Evolutionary conservation across 2,888 invertebrate species (phyloP), one percentile per base, ranked within the genome.

Genomic region (Sarcophaga variegata): DNA sequence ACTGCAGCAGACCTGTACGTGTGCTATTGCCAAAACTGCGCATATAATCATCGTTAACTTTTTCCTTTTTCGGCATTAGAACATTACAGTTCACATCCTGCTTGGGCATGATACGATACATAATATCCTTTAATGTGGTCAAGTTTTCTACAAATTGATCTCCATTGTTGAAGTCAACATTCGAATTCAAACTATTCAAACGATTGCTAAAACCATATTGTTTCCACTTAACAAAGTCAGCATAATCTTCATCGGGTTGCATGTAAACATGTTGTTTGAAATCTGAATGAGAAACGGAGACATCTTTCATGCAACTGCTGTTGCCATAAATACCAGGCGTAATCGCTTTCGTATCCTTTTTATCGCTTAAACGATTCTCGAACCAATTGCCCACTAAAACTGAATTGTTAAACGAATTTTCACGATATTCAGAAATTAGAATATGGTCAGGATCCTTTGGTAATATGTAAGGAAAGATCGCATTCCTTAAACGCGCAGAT

Each of bases 321-420:
- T 84, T 49, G 5, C 87, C 89, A 22, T 88, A 88, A 20, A 88
- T 81, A 1, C 81, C 78, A 1, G 89, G 89, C 14, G 88, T 75
- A 11, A 89, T 86, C 14, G 89, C 89, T 1, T 83, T 86, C 11
- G 54, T 25, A 70, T 89, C 88, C n/a, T 60, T 78, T 47, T 81
- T 49, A 27, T 77, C 54, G 10, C 72, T 25, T 64, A 88, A 78
- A 70, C 90, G 89, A 47, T 91, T 88, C 25, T 90, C 90, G 49
- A 88, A 90, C 90, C 90, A 91, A 64, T 91, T 90, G 2, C 90
- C 90, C 14, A 91, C 79, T 0, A 90, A 81, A 0, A 89, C 89
- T 1, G 84, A 78, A 20, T 88, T 88, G 10, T 87, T 84, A 67
- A 89, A 90, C 1, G 60, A 22, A 66, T 81, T 77, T 77, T 77